Evolutionary conservation across 2,888 invertebrate genomes (phyloP), one percentile per base, ranked within the genome.

Genomic region (Tachystola acroxantha): DNA sequence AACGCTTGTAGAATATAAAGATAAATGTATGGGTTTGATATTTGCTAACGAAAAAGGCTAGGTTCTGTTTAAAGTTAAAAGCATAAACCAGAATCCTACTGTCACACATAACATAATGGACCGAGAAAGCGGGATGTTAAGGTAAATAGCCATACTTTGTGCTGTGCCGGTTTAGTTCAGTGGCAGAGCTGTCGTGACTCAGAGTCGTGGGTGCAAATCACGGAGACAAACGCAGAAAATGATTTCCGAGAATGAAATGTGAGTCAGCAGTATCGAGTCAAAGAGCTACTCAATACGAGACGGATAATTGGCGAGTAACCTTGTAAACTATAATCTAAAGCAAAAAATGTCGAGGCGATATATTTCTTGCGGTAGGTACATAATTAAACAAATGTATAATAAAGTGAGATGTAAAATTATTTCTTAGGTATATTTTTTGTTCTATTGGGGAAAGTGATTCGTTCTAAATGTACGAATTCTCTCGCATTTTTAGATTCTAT

Each of bases 131-230:
- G 44, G 53, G 37, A 43, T 48, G 50, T 45, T 45, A 48, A 46
- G 40, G 36, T 31, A 48, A 49, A 49, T 45, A 48, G 39, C 40
- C 37, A 46, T 37, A 42, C 30, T 48, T 46, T 45, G 43, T 45
- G 37, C 35, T 39, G 47, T 50, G 48, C 51, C 50, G 43, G 53
- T 52, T 55, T 50, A 45, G 45, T 55, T 52, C 31, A 28, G 37
- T 32, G 36, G 39, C 30, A n/a, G 31, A 24, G 30, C 4, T 29
- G 20, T 52, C 56, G 57, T 71, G 72, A 73, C 53, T 70, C 67
- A 72, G 49, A 52, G 40, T 34, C 48, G 65, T 64, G 57, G 64
- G 57, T 52, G 53, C 46, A 34, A 50, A 11, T 11, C 27, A 40
- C 37, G 28, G 44, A 39, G 46, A 40, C 39, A 42, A 49, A 47